Conservation (phyloP, 2,113 vertebrate genomes). For the Burhinus oedicnemus region DNA sequence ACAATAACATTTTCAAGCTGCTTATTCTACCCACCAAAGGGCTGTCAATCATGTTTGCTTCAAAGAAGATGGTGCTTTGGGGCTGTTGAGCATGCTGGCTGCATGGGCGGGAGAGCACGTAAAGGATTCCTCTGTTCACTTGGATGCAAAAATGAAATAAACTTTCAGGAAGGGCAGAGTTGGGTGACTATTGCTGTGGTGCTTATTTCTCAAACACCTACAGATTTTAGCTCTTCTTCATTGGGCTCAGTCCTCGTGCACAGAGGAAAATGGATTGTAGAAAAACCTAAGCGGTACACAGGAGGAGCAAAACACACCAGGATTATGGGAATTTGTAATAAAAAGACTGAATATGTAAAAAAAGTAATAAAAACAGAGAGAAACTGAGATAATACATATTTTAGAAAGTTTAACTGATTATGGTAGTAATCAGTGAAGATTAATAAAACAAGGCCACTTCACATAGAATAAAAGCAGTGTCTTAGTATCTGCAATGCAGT, state of each 20-base stretch:
- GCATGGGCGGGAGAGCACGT: background rate
- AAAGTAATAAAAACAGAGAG: background rate
- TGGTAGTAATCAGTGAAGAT: background rate
- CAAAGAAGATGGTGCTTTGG: background rate
- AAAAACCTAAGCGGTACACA: background rate
- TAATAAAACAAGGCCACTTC: background rate
- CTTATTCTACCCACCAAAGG: background rate
- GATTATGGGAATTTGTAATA: background rate
- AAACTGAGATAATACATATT: background rate
- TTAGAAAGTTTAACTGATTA: background rate
- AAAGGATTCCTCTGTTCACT: background rate
- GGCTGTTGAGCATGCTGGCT: background rate
- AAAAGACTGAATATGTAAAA: background rate
- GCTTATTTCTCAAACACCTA: background rate
- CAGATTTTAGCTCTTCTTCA: background rate
- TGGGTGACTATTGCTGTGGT: background rate
- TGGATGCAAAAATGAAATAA: background rate
- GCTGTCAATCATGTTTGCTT: constrained; percentile 32
- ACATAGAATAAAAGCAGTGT: background rate
- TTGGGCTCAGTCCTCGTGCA: background rate
- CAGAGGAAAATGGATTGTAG: background rate
- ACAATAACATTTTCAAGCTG: constrained; percentile 20
- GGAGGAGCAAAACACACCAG: background rate
- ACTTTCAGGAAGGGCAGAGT: background rate
- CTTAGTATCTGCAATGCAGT: background rate